Base-by-base conservation (phyloP, 2,113 vertebrate species). In the Steatornis caripensis region DNA sequence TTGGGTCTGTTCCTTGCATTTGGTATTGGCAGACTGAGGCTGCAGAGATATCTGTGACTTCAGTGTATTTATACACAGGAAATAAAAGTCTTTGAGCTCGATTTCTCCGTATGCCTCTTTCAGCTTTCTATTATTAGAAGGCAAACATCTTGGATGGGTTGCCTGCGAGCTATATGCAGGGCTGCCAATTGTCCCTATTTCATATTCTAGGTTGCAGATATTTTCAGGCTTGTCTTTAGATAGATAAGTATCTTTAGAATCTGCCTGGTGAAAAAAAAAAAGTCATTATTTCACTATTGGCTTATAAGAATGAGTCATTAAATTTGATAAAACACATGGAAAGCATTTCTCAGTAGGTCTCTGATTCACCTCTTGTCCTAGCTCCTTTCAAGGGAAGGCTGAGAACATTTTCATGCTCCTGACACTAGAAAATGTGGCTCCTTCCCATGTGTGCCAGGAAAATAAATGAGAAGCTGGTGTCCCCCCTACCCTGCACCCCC, bases 121-220 rank as follows among this genome's bases (percentile, higher is more conserved):
- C 72, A 93, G 80, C 49, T 93, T 93, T 90, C 95, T 97, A 96
- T 97, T 97, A 93, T 96, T 97, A 96, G 97, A 93, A 94, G 65
- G 87, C 86, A 95, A 94, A 91, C 94, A 69, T 96, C 88, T 94
- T 95, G 92, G 70, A 72, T 82, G 61, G 60, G 76, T 89, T 96
- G 88, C 88, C 89, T 90, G 72, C 70, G 87, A 94, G 72, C 82
- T 97, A 61, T 86, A 94, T 37, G 72, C 75, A 86, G 74, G 75
- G 49, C 65, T 96, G 90, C 84, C 95, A 96, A 39, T 86, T 90
- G 79, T 95, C 85, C 80, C 54, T 53, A n/a, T 78, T 96, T 86
- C 14, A 6, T 94, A 77, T 80, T 93, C 89, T 90, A 92, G 58
- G 12, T 77, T 65, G 22, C 24, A 71, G 85, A 89, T 97, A 94